Conservation (phyloP, 2,113 vertebrate species). For the Potamarius usumacintae region DNA sequence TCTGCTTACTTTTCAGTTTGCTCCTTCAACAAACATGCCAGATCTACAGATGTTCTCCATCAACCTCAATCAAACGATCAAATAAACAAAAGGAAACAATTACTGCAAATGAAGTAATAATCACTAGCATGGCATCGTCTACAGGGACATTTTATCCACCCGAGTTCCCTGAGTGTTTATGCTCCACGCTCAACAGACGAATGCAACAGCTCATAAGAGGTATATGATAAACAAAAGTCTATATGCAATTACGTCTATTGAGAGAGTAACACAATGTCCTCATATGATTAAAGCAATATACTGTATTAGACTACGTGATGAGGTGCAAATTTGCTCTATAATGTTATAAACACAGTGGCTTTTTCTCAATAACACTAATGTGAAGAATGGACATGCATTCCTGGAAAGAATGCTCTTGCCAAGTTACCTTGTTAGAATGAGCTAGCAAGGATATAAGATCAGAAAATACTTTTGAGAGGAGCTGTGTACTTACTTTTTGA, state of each 20-base stretch:
- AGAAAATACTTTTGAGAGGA: not conserved
- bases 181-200: not conserved
- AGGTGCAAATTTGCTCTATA: not conserved
- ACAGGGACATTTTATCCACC: slow-evolving; percentile 2
- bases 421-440: slow-evolving; percentile 13
- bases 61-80: slow-evolving; percentile 35
- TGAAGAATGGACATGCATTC: not conserved
- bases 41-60: slow-evolving; percentile 37
- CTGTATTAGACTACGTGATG: not conserved
- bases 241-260: not conserved
- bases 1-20: slow-evolving; percentile 21
- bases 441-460: not conserved
- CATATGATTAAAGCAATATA: slow-evolving; percentile 1
- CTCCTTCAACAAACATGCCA: slow-evolving; percentile 16
- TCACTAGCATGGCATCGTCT: slow-evolving; percentile 21
- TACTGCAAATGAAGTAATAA: slow-evolving; percentile 43
- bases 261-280: slow-evolving; percentile 11
- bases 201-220: slow-evolving; percentile 22
- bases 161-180: slow-evolving; percentile 13
- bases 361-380: slow-evolving; percentile 9
- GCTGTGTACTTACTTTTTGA: not conserved
- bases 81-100: slow-evolving; percentile 50
- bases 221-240: slow-evolving; percentile 25
- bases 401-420: not conserved
- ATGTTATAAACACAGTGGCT: slow-evolving; percentile 13